Evolutionary conservation across 2,113 vertebrate genomes (phyloP).

Genomic region (Clarias macrocephalus): DNA sequence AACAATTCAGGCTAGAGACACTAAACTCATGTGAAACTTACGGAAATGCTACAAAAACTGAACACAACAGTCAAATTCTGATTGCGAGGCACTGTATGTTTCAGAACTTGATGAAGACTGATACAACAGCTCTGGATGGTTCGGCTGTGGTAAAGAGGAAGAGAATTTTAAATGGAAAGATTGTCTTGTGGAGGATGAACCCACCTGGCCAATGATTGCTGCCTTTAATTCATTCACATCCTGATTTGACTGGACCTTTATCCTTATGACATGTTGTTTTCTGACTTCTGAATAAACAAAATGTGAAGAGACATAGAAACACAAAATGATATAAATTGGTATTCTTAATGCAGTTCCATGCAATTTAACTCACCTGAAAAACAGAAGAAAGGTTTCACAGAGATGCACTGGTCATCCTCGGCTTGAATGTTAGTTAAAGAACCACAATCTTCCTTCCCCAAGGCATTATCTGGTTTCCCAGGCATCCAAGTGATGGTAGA

Average conservation of each 20-base stretch:
- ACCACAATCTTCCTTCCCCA: neutral
- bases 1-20: neutral
- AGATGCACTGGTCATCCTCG: neutral
- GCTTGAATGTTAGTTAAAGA: neutral
- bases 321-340: neutral
- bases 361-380: neutral
- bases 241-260: neutral
- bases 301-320: neutral
- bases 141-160: neutral
- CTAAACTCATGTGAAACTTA: neutral
- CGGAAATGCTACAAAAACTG: too few species aligned
- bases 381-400: neutral
- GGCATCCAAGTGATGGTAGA: neutral
- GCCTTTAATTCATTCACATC: neutral
- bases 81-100: too few species aligned
- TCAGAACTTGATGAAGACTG: too few species aligned
- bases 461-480: neutral
- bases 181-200: neutral
- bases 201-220: neutral
- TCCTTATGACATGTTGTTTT: neutral
- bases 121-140: too few species aligned
- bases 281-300: neutral
- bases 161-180: neutral
- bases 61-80: too few species aligned
- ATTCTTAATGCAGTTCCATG: neutral